Evolutionary conservation across 2,888 invertebrate species (phyloP).

Genomic region (Epiperipatus broadwayi): DNA sequence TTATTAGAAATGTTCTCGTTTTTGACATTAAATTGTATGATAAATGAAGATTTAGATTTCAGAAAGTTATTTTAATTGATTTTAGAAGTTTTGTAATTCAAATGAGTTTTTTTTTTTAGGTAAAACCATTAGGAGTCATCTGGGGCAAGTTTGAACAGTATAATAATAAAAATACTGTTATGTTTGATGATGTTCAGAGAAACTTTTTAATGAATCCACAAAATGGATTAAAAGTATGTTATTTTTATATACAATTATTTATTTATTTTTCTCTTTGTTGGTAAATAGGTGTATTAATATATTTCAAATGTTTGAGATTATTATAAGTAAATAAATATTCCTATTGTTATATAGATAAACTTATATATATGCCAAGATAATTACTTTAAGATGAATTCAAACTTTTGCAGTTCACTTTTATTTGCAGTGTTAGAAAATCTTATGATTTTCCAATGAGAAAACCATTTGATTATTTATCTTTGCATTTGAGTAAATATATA

Average conservation of each 20-base stretch:
- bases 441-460: no score
- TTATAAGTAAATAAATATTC: no score
- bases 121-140: conserved; percentile 83
- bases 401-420: no score
- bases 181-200: conserved; percentile 87
- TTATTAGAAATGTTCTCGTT: no score
- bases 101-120: conserved; percentile 38
- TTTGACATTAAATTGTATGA: conserved; percentile 5
- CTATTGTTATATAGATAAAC: no score
- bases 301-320: no score
- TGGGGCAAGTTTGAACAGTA: conserved; percentile 88
- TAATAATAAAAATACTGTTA: conserved; percentile 74
- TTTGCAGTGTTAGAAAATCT: no score
- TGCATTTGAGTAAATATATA: no score
- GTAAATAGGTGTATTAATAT: conserved; percentile 4
- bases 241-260: not conserved
- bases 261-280: not conserved
- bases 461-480: no score
- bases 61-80: not conserved
- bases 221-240: conserved; percentile 49
- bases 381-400: no score
- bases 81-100: not conserved
- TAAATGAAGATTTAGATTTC: no score
- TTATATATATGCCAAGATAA: no score
- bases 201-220: conserved; percentile 96